Evolutionary conservation across 1,140 invertebrate species (phyloP), one percentile per base, ranked within the genome.

Genomic region (Lethrus apterus): DNA sequence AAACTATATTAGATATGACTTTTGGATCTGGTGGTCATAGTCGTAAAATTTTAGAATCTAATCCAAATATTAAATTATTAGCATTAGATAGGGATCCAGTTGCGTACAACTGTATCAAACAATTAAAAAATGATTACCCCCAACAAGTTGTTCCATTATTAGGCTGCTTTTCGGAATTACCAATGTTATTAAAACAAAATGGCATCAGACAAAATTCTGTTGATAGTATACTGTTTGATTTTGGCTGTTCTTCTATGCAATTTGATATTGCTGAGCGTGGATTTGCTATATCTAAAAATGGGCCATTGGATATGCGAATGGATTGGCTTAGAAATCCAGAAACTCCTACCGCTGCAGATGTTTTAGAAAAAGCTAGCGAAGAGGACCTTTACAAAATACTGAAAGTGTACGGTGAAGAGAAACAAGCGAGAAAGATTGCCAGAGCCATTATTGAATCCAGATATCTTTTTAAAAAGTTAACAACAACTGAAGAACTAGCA

Each of bases 231-330:
- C 62, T 98, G 10, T 91, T 95, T 72, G 93, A 97, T 72, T 84
- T 90, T 66, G 93, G 94, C n/a, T 89, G 86, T 64, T 97, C 93
- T 3, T 93, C 90, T 1, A 95, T 96, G 89, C 94, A 98, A 69
- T 83, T 94, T 64, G 85, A 95, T 60, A 72, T 74, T 56, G 69
- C 78, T 2, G 70, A 76, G 11, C 74, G 94, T 62, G 94, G 94
- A 3, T 98, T 98, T 70, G 80, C 86, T 9, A 55, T 95, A 0
- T 83, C 78, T 33, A 77, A 79, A 62, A 77, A 94, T 74, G 91
- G 89, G 0, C 86, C 84, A 5, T 72, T 98, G 34, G 94, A 97
- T 63, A 97, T 98, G 93, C 74, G 93, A 63, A 98, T 98, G 93
- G 88, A 94, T 72, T 79, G 81, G 2, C 68, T 74, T 19, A 75